Percentiles rank a stretch among this genome's conserved stretches.
phyloP scores from a whole-genome alignment of 2,797 vertebrate genomes.

The Ispidina lecontei region DNA sequence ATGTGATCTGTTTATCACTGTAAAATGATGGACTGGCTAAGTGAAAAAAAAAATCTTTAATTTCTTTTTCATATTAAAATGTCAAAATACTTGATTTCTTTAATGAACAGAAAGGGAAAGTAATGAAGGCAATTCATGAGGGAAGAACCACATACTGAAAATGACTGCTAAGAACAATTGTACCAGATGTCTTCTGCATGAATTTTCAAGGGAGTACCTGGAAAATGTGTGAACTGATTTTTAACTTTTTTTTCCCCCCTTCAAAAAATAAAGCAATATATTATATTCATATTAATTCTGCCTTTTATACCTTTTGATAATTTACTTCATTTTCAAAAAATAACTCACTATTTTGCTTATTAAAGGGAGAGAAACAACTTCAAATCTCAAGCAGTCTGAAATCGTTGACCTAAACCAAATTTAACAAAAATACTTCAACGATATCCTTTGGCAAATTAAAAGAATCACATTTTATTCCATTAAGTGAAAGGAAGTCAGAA shows the following conservation, averaged over 20 bases:
- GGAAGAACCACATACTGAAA: not conserved
- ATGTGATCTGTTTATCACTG: not conserved
- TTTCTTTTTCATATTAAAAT: not conserved
- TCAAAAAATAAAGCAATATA: not conserved
- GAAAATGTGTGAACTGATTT: not conserved
- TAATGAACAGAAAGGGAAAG: not conserved
- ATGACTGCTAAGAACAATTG: not conserved
- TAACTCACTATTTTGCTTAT: not conserved
- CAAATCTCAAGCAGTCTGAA: not conserved
- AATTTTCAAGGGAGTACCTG: not conserved
- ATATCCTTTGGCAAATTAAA: not conserved
- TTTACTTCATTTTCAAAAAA: not conserved
- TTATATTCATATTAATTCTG: not conserved
- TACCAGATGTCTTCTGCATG: not conserved
- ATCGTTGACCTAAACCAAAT: not conserved
- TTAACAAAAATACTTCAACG: not conserved
- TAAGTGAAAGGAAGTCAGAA: not conserved
- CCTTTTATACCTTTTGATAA: not conserved
- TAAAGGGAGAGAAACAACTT: not conserved
- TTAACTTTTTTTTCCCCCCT: fast-evolving
- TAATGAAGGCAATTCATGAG: not conserved
- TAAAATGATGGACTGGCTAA: not conserved
- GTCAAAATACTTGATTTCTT: not conserved
- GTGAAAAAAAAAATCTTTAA: not conserved
- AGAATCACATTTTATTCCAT: not conserved